Base-by-base conservation (phyloP, 1,140 invertebrate genomes). In the Seison nebaliae region DNA sequence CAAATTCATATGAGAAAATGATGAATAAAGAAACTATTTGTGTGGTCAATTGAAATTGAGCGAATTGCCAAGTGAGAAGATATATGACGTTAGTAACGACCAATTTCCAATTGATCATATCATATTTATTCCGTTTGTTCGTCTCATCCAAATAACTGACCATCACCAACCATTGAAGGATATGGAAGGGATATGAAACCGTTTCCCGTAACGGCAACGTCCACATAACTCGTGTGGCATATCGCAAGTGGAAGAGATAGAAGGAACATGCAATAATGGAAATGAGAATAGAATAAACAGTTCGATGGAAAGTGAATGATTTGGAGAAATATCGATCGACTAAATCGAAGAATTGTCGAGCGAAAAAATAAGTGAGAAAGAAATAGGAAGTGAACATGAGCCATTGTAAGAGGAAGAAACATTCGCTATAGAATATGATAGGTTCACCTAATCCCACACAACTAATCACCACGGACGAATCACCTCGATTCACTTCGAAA, bases 171-270 rank as follows among this genome's bases (percentile, higher is more conserved):
- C 63, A 55, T 43, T 66, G 64, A 7, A 59, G 36, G 4, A 70
- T 47, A 43, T 67, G 55, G 36, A 69, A 60, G 1, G 76, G 76
- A 50, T 71, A 74, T 1, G 70, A 73, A 53, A 77, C 73, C 46
- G 70, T 76, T 57, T 81, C 76, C 38, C 76, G 54, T 35, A 78
- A 57, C 6, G 76, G 74, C 1, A 75, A 74, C 0, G 74, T 70
- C 75, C 76, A 79, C 51, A 75, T 72, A 1, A 78, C 71, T 23
- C 76, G 52, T 0, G 74, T 78, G 30, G 66, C 63, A 47, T 60
- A 74, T 3, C 62, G 65, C 51, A 78, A 75, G 51, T 80, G 79
- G 41, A 68, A 73, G 44, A 76, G 71, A 52, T 74, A 78, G 12
- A 67, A 65, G 0, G 65, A 33, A 7, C 69, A 66, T 0, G 71